phyloP scores from a whole-genome alignment of 2,797 vertebrate genomes.

The Pseudotriccus pelzelni region DNA sequence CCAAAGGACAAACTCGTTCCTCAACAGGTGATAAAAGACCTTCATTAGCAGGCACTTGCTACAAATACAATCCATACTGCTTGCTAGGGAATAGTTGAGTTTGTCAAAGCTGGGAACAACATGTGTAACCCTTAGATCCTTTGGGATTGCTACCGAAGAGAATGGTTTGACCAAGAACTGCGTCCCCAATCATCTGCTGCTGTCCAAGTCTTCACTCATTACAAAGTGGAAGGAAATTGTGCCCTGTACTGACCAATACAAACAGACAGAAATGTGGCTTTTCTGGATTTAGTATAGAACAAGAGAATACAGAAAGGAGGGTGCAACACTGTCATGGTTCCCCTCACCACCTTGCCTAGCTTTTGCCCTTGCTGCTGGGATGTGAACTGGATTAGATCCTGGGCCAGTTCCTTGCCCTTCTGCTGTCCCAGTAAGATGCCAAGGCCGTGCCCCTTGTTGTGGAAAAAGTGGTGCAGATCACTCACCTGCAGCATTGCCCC shows the following conservation, averaged over 20 bases:
- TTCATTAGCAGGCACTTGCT: neutral
- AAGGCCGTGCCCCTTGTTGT: neutral
- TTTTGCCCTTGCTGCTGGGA: conserved; percentile 1
- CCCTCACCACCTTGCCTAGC: neutral
- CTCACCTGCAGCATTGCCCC: neutral
- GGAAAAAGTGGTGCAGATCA: neutral
- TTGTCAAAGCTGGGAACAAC: neutral
- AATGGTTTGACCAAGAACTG: neutral
- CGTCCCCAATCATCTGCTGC: neutral
- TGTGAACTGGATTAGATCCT: neutral
- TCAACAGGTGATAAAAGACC: accelerated
- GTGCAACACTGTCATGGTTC: neutral
- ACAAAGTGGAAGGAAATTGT: neutral
- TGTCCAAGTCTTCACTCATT: neutral
- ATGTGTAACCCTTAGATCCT: neutral
- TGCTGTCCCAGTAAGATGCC: neutral
- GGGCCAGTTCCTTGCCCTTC: neutral
- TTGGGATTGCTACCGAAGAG: neutral
- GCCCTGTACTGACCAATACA: neutral
- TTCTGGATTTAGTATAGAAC: neutral
- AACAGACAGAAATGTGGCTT: neutral
- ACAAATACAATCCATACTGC: neutral
- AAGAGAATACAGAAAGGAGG: neutral
- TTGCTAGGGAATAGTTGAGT: neutral
- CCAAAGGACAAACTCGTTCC: neutral